Base-by-base conservation (phyloP, 2,888 invertebrate genomes). In the Cyaniris semiargus region DNA sequence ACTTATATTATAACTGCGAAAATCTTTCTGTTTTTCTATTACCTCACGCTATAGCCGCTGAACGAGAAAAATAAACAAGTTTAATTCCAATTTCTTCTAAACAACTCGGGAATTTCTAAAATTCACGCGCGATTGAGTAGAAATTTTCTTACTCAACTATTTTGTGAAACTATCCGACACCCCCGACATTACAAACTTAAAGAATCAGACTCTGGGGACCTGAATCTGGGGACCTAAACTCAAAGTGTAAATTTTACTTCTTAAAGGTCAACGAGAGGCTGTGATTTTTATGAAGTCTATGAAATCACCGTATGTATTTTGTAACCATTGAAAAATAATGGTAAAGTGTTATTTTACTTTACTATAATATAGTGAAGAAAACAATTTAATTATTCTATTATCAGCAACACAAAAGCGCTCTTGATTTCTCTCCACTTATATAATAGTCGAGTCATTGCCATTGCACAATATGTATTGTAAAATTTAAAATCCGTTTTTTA, bases 91-190 rank as follows among this genome's bases (percentile, higher is more conserved):
- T 60, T 60, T 60, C 23, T 8, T 23, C 23, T 3, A 60, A 60
- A 60, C 60, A 23, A 60, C 60, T 60, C 13, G 13, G 13, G 60
- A 60, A 60, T 60, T 60, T 60, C 23, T 60, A 23, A 60, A 23
- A 60, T 23, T 60, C 60, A 60, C 60, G 60, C 60, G 23, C 60
- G 60, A 60, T 23, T 23, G 23, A 23, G 60, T 60, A 23, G 60
- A 60, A 21, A 23, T 60, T 60, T 60, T 23, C 60, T 60, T 23
- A 21, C 23, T 23, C 60, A 60, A 60, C 60, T 60, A 60, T 60
- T 60, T 60, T 23, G 60, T 60, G 13, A 60, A 60, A 23, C 60
- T 60, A 60, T 60, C 10, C 60, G 60, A 21, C 60, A 23, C 60
- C 60, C 23, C 21, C 60, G 23, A 13, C 13, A 23, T 60, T 23